These are phyloP conservation scores for Eulemur rufifrons DNA, from an alignment of 2,113 vertebrate species.

Conservation along the genomic window DNA sequence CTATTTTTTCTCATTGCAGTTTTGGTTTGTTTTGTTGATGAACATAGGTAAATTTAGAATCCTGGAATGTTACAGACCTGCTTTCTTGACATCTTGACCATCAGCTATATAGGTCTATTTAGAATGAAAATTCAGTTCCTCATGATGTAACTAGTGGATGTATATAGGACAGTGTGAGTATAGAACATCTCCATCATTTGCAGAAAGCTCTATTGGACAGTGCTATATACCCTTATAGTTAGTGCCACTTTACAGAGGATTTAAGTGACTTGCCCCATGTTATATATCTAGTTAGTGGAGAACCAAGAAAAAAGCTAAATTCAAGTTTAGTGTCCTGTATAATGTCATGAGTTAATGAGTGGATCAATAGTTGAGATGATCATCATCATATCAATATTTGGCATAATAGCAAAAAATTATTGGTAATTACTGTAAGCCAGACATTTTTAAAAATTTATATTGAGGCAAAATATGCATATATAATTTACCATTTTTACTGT, in stretches of 20 bases:
- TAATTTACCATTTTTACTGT: too few species aligned
- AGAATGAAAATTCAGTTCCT: slow-evolving; percentile 27
- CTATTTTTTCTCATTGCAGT: background rate
- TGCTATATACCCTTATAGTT: background rate
- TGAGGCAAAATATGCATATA: too few species aligned
- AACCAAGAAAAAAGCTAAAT: background rate
- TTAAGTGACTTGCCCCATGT: background rate
- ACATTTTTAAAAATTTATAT: background rate
- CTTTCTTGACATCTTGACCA: background rate
- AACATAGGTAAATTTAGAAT: background rate
- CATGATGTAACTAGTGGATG: background rate
- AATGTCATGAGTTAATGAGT: background rate
- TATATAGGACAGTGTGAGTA: background rate
- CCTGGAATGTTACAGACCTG: background rate
- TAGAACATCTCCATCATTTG: background rate
- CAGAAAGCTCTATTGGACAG: background rate
- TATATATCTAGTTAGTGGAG: background rate
- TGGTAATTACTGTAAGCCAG: background rate
- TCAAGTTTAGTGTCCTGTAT: background rate
- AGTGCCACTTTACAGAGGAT: background rate
- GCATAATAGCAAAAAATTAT: background rate
- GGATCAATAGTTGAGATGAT: background rate
- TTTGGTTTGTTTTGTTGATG: background rate
- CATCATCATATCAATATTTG: background rate
- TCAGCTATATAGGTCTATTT: background rate